Base-by-base conservation (phyloP, 2,888 invertebrate genomes). In the Ophioninae sp. region DNA sequence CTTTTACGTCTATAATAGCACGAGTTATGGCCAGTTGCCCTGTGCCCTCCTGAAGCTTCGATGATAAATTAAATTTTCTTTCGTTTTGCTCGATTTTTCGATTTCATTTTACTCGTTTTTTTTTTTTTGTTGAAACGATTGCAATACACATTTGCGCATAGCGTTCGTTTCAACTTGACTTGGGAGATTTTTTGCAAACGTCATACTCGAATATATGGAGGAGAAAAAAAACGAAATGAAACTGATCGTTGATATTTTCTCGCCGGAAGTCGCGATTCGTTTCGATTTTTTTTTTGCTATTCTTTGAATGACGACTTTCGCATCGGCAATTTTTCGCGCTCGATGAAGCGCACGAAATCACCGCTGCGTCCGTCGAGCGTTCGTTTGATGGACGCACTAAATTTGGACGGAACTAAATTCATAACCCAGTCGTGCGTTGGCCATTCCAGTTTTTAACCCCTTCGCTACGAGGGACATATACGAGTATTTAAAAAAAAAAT, bases 341-440 rank as follows among this genome's bases (percentile, higher is more conserved):
- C 68, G 68, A 76, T 76, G 59, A 20, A 68, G 76, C 44, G 68
- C 59, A 68, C 58, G 39, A 59, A 67, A 76, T 76, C 68, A 58
- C 41, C n/a, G 67, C 41, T 68, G 67, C 41, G 68, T 59, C 39
- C 23, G 39, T 23, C 9, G 17, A 17, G 20, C 22, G 22, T 13
- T 22, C 59, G 59, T 59, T 72, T 72, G 71, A 72, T 58, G 17
- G 59, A 72, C 37, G 59, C 59, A 37, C 59, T 37, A 41, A 39
- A 72, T 59, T 72, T 22, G 71, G 20, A 39, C 58, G 59, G 2
- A 22, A 39, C 10, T 72, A 13, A 22, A 69, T 59, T n/a, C 71
- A 58, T 58, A 59, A 59, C 71, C 58, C 22, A 59, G 59, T 72
- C 59, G 59, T 22, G 59, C 30, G 7, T 39, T 41, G 39, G 17